Evolutionary conservation across 2,797 vertebrate genomes (phyloP).

Genomic region (Melopsittacus undulatus): DNA sequence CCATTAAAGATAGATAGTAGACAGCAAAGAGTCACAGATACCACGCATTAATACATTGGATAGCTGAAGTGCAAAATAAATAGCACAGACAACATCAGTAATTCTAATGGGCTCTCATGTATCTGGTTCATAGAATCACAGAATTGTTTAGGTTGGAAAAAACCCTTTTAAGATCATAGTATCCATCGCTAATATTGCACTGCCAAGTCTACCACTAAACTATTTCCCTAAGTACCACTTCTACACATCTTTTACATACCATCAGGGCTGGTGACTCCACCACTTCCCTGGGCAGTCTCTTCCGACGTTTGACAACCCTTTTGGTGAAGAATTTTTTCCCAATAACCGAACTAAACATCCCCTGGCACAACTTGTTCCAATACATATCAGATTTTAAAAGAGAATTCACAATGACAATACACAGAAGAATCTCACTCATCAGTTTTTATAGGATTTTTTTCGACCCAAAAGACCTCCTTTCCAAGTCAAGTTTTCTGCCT

Average conservation of each 20-base stretch:
- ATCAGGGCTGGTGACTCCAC: background rate
- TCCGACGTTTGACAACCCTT: background rate
- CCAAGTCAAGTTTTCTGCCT: background rate
- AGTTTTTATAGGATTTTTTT: background rate
- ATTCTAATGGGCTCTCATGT: background rate
- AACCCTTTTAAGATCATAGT: accelerated
- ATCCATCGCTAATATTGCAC: background rate
- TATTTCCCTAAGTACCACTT: background rate
- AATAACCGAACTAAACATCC: background rate
- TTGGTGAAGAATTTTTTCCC: background rate
- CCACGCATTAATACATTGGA: accelerated
- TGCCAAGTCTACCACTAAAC: accelerated
- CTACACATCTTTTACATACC: background rate
- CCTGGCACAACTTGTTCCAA: background rate
- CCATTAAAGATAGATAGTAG: background rate
- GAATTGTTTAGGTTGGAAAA: background rate
- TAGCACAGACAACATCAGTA: background rate
- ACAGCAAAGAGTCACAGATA: background rate
- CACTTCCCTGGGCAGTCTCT: background rate
- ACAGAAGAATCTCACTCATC: background rate
- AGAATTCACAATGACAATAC: constrained; percentile 14
- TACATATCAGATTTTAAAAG: background rate
- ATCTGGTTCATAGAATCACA: background rate
- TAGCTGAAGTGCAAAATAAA: background rate
- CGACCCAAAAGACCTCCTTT: background rate